Conservation (phyloP, 2,797 vertebrate species). For the Clamator glandarius region DNA sequence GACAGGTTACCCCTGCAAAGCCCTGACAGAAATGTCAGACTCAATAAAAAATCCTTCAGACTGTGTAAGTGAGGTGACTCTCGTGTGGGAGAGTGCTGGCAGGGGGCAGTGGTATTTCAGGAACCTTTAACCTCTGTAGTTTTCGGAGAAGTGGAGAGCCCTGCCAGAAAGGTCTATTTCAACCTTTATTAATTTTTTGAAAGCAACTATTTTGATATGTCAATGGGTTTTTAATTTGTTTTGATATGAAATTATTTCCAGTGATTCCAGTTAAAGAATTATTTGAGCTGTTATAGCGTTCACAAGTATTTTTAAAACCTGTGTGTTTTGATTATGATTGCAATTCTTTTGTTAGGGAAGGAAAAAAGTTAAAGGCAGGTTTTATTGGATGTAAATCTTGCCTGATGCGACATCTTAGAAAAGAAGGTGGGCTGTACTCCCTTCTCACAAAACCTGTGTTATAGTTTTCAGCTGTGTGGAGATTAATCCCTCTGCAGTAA, state of each 20-base stretch:
- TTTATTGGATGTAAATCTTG: conserved; percentile 6
- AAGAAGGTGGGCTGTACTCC: neutral
- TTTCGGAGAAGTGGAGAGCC: neutral
- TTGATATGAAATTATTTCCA: conserved; percentile 21
- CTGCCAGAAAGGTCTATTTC: conserved; percentile 18
- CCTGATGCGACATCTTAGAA: neutral
- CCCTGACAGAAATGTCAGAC: conserved; percentile 55
- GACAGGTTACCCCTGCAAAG: conserved; percentile 58
- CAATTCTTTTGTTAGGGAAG: neutral
- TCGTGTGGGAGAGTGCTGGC: conserved; percentile 26
- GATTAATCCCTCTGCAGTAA: neutral
- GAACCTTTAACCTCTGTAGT: neutral
- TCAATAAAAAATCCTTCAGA: conserved; percentile 63
- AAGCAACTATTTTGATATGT: neutral
- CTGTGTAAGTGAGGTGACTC: neutral
- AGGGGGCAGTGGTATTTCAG: neutral
- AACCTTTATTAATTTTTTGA: neutral
- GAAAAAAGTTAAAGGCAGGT: neutral
- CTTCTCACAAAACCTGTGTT: neutral
- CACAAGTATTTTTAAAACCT: neutral
- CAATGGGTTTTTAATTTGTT: conserved; percentile 36
- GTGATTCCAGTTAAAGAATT: neutral
- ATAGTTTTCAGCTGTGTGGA: neutral
- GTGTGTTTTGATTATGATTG: neutral
- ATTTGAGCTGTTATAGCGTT: neutral